These are phyloP conservation scores for Tylochromis polylepis DNA, from an alignment of 2,113 vertebrate species.

Conservation along the genomic window DNA sequence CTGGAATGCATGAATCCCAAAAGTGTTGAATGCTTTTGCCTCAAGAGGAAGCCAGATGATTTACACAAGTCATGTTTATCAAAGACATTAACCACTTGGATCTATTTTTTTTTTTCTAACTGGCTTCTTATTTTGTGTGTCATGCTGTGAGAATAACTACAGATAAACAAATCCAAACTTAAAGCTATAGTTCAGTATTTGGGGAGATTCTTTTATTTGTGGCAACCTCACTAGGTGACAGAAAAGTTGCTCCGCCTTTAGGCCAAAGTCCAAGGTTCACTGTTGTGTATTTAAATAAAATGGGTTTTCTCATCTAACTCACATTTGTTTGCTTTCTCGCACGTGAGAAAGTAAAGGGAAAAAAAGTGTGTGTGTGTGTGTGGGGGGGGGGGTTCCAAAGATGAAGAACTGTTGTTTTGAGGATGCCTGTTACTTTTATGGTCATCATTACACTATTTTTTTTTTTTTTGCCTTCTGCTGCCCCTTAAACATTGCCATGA, in stretches of 20 bases:
- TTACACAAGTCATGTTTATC: slow-evolving; percentile 26
- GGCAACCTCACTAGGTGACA: background rate
- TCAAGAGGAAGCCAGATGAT: background rate
- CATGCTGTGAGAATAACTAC: background rate
- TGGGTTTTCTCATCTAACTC: background rate
- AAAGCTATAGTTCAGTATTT: background rate
- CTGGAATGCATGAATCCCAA: slow-evolving; percentile 41
- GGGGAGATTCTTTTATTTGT: background rate
- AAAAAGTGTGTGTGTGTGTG: too few relatives aligned
- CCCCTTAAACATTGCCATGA: background rate
- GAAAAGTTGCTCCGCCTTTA: background rate
- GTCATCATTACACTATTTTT: background rate
- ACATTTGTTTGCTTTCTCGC: background rate
- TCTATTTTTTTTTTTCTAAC: background rate
- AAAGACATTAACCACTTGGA: slow-evolving; percentile 12
- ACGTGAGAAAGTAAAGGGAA: background rate
- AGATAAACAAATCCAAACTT: background rate
- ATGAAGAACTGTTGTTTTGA: background rate
- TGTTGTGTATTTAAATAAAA: background rate
- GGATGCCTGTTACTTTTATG: background rate
- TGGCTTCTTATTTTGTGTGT: background rate
- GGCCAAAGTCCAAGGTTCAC: background rate
- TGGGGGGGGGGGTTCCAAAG: too few relatives aligned
- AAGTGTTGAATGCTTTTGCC: slow-evolving; percentile 13
- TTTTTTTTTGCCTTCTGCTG: background rate